Base-by-base conservation (phyloP, 1,140 invertebrate species). In the Cherax destructor region DNA sequence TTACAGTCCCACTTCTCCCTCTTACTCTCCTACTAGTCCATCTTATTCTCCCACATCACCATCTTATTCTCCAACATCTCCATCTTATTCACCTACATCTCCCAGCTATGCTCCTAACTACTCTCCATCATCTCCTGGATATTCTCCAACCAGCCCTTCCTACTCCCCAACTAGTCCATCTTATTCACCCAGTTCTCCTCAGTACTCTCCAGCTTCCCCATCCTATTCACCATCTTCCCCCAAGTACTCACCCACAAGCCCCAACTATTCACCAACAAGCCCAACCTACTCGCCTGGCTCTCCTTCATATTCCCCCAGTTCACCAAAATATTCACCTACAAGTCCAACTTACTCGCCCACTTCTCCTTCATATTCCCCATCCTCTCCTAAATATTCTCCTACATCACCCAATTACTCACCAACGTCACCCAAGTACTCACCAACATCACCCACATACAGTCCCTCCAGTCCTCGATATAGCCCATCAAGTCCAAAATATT, bases 371-470 rank as follows among this genome's bases (percentile, higher is more conserved):
- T 94, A 94, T 84, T 94, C 96, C 4, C 96, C 96, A 3, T 96
- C 96, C 18, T 97, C 96, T 92, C 97, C 97, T 0, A 96, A 96
- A 81, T 98, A 98, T 94, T 97, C 96, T 4, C 97, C 97, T 87
- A 96, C 95, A 83, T 97, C 96, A 65, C 97, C 97, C 1, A 96
- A 96, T 18, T 98, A 98, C 94, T 97, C 96, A 3, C 94, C 95
- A n/a, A 93, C 95, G 52, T 94, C 94, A 6, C 94, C 94, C 3
- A 94, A 88, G 41, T 81, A 88, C 59, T 81, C 84, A 0, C 84
- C 84, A 7, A 86, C 84, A 24, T 86, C 84, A 72, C 84, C 84
- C 3, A 86, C 94, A 13, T 96, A 96, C 93, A 95, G 95, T 30
- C 95, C 95, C 6, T 95, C 96, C n/a, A 97, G 97, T 78, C 95